Conservation (phyloP, 1,140 invertebrate genomes). For the Heliconius hewitsoni region DNA sequence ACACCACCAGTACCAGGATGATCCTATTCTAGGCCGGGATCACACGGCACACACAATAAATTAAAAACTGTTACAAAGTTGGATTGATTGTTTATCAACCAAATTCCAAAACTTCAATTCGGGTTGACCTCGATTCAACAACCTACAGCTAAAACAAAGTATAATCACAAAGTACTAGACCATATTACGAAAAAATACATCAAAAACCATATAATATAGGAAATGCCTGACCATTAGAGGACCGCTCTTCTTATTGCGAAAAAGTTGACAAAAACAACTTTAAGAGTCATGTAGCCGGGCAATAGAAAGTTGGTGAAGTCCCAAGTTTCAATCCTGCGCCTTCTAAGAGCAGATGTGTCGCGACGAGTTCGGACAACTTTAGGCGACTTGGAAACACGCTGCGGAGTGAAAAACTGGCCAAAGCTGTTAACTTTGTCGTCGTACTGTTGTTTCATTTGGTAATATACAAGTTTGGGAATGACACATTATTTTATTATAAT, state of each 20-base stretch:
- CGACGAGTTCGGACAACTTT: slow-evolving; percentile 34
- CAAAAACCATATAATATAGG: background rate
- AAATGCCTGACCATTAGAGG: background rate
- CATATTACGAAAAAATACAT: background rate
- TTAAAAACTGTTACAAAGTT: no score
- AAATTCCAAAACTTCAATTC: no score
- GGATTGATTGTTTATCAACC: no score
- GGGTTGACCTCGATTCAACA: no score
- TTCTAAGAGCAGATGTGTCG: slow-evolving; percentile 40
- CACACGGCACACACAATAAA: no score
- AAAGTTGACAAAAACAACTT: slow-evolving; percentile 37
- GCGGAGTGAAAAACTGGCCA: slow-evolving; percentile 36
- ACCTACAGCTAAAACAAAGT: no score
- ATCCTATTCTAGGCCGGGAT: no score
- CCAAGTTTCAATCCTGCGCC: slow-evolving; percentile 28
- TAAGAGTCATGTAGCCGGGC: slow-evolving; percentile 33
- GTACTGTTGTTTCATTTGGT: slow-evolving; percentile 33
- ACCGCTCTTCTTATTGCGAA: slow-evolving; percentile 23
- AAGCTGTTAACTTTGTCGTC: slow-evolving; percentile 26
- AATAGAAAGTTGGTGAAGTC: slow-evolving; percentile 37
- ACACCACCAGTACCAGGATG: no score
- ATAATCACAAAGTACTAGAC: background rate
- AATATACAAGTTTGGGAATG: slow-evolving; percentile 30
- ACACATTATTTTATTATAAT: slow-evolving; percentile 17
- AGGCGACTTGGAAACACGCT: slow-evolving; percentile 40